phyloP scores from a whole-genome alignment of 2,888 invertebrate genomes.

The Phengaris alcon region DNA sequence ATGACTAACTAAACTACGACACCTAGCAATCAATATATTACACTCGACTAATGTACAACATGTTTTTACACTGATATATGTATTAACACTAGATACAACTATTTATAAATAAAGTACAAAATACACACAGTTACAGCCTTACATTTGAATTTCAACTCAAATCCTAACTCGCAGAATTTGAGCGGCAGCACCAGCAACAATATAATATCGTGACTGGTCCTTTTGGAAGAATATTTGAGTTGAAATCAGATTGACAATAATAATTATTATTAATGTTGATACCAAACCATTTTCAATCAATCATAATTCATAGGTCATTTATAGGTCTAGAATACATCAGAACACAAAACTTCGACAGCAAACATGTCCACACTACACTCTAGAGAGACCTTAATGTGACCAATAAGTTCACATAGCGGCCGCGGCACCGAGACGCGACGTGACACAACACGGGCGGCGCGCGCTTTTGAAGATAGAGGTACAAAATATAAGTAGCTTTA shows the following conservation, averaged over 20 bases:
- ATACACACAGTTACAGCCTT: slow-evolving; percentile 42
- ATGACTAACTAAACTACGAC: slow-evolving; percentile 74
- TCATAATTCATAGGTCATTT: too few species aligned
- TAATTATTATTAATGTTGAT: not conserved
- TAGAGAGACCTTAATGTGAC: too few species aligned
- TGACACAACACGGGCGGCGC: too few species aligned
- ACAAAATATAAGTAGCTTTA: too few species aligned
- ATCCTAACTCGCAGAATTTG: slow-evolving; percentile 17
- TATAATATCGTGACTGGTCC: not conserved
- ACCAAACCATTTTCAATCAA: not conserved
- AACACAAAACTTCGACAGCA: too few species aligned
- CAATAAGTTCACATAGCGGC: too few species aligned
- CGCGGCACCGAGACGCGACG: too few species aligned
- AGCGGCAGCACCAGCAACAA: not conserved
- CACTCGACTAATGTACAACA: slow-evolving; percentile 74
- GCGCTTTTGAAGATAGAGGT: too few species aligned
- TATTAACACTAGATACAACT: slow-evolving; percentile 53
- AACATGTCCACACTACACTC: too few species aligned
- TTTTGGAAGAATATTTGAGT: slow-evolving; percentile 16
- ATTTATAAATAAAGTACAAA: slow-evolving; percentile 61
- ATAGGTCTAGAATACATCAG: too few species aligned
- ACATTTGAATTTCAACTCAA: slow-evolving; percentile 15
- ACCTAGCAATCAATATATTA: slow-evolving; percentile 71
- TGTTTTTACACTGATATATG: slow-evolving; percentile 71
- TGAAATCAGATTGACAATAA: slow-evolving; percentile 1